These are phyloP conservation scores for Tortrix viridana DNA, from an alignment of 2,888 invertebrate species.

Conservation along the genomic window DNA sequence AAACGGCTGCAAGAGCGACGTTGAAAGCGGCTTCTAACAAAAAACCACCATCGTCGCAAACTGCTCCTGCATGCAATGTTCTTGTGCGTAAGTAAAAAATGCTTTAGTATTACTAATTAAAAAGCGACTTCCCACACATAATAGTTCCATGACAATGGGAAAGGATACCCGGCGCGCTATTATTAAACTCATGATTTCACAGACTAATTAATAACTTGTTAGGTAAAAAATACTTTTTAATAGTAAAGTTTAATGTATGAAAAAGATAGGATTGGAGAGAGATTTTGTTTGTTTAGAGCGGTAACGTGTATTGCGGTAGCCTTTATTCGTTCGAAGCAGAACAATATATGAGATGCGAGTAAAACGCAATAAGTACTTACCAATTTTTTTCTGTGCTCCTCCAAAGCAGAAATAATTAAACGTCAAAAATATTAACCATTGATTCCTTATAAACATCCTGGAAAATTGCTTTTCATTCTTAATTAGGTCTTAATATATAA, in stretches of 20 bases:
- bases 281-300: too few species aligned
- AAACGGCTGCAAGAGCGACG: slow-evolving; percentile 79
- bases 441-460: slow-evolving; percentile 7
- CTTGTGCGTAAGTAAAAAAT: neutral
- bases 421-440: slow-evolving; percentile 3
- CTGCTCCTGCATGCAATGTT: slow-evolving; percentile 76
- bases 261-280: too few species aligned
- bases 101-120: too few species aligned
- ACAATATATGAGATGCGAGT: neutral
- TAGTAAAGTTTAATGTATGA: too few species aligned
- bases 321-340: too few species aligned
- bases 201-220: too few species aligned
- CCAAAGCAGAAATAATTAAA: slow-evolving; percentile 9
- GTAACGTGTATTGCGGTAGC: too few species aligned
- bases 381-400: slow-evolving; percentile 23
- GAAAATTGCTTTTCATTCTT: neutral
- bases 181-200: too few species aligned
- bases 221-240: too few species aligned
- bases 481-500: neutral
- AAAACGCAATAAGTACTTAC: slow-evolving; percentile 17
- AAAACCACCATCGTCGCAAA: slow-evolving; percentile 83
- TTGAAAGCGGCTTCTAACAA: slow-evolving; percentile 83
- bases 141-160: too few species aligned
- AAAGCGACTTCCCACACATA: too few species aligned
- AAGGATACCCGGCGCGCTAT: too few species aligned